Conservation (phyloP, 2,888 invertebrate genomes). For the Tetheella fluctuosa region DNA sequence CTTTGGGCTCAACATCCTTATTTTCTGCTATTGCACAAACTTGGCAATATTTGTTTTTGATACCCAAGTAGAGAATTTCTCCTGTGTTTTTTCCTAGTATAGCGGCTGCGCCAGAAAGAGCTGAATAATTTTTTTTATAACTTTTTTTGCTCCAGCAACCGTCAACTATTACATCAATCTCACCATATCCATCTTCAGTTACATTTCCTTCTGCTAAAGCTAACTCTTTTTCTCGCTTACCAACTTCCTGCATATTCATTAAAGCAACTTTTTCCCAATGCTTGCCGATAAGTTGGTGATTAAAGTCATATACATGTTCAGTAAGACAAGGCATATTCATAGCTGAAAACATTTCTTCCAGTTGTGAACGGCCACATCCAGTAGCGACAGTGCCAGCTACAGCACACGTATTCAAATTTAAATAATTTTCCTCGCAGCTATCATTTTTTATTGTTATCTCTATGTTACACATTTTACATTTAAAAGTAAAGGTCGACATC, state of each 20-base stretch:
- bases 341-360: background rate
- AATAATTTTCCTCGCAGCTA: background rate
- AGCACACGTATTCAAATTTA: background rate
- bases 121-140: constrained; percentile 29
- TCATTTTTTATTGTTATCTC: background rate
- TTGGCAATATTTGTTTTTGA: constrained; percentile 31
- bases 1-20: background rate
- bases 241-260: constrained; percentile 15
- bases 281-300: background rate
- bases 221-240: constrained; percentile 22
- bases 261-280: background rate
- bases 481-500: background rate
- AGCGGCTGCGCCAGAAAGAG: constrained; percentile 30
- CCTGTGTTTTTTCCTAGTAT: constrained; percentile 28
- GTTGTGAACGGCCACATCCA: background rate
- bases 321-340: background rate
- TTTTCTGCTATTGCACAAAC: constrained; percentile 26
- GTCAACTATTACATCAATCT: constrained; percentile 29
- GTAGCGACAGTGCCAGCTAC: background rate
- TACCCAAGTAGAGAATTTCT: constrained; percentile 23
- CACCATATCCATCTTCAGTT: constrained; percentile 21
- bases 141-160: constrained; percentile 30
- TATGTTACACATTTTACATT: background rate
- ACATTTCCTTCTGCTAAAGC: constrained; percentile 21
- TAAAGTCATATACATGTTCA: too few relatives aligned